Conservation (phyloP, 1,140 invertebrate species). For the Cepaea nemoralis region DNA sequence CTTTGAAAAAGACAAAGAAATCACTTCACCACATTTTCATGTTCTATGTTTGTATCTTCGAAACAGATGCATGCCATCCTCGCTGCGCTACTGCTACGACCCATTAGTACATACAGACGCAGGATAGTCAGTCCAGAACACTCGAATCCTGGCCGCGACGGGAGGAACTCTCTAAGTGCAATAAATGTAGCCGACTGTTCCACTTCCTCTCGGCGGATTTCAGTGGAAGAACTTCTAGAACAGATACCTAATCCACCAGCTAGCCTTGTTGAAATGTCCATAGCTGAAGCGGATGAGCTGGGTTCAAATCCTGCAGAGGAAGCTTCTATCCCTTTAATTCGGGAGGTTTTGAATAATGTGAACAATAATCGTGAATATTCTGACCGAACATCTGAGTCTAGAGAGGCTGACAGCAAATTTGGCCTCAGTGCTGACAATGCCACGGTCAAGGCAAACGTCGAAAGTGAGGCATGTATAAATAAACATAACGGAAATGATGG, state of each 20-base stretch:
- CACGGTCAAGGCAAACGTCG: neutral
- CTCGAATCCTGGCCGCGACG: neutral
- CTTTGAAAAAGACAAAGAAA: no score
- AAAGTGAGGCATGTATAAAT: neutral
- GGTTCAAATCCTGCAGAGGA: neutral
- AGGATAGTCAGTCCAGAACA: neutral
- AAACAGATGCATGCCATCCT: constrained; percentile 19
- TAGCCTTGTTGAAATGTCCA: neutral
- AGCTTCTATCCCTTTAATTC: neutral
- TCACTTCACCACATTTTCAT: no score
- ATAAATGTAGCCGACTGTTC: neutral
- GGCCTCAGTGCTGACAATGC: neutral
- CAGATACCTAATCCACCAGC: neutral
- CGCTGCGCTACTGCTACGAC: neutral
- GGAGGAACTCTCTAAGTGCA: neutral
- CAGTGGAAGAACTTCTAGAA: neutral
- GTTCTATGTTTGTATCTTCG: no score
- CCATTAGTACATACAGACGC: neutral
- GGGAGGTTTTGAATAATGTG: neutral
- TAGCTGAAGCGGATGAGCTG: neutral
- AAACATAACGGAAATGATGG: neutral
- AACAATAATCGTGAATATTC: neutral
- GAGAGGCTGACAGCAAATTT: neutral
- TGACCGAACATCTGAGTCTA: neutral
- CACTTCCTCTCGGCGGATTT: neutral